Conservation (phyloP, 2,888 invertebrate genomes). For the Scaptomyza flava region DNA sequence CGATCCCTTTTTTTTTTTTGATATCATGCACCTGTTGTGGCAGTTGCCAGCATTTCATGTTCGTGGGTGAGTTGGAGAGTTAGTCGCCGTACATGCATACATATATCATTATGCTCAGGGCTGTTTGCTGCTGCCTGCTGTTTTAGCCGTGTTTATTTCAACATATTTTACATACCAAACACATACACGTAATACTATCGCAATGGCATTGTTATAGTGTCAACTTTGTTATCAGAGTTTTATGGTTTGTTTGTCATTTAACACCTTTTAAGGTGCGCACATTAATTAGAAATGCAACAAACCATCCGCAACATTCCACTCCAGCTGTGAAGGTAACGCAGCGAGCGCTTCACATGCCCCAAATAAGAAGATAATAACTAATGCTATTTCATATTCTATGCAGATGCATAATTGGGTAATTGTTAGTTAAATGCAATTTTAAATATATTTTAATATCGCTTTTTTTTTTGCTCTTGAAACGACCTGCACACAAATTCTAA, state of each 20-base stretch:
- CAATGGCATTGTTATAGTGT: conserved; percentile 44
- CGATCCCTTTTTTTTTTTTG: conserved; percentile 15
- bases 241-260: conserved; percentile 82
- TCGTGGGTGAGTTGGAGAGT: conserved; percentile 63
- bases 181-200: conserved; percentile 3
- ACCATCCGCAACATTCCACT: conserved; percentile 50
- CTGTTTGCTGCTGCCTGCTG: conserved; percentile 59
- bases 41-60: conserved; percentile 9
- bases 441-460: neutral
- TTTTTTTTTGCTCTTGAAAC: neutral
- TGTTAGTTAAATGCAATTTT: too few species aligned
- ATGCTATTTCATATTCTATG: conserved; percentile 14
- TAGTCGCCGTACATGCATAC: conserved; percentile 25
- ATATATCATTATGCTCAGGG: conserved; percentile 63
- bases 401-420: too few species aligned
- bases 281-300: conserved; percentile 77
- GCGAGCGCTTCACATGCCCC: conserved; percentile 27
- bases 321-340: conserved; percentile 45
- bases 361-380: conserved; percentile 35
- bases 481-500: conserved; percentile 62
- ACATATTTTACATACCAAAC: conserved; percentile 33
- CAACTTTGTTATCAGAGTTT: conserved; percentile 73
- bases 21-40: conserved; percentile 68
- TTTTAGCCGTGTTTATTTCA: conserved; percentile 35
- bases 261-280: conserved; percentile 75